A percentile compares a stretch with the other conserved stretches of the same genome.
phyloP scores from a whole-genome alignment of 2,888 invertebrate genomes.

The Leptinotarsa rubiginosa region DNA sequence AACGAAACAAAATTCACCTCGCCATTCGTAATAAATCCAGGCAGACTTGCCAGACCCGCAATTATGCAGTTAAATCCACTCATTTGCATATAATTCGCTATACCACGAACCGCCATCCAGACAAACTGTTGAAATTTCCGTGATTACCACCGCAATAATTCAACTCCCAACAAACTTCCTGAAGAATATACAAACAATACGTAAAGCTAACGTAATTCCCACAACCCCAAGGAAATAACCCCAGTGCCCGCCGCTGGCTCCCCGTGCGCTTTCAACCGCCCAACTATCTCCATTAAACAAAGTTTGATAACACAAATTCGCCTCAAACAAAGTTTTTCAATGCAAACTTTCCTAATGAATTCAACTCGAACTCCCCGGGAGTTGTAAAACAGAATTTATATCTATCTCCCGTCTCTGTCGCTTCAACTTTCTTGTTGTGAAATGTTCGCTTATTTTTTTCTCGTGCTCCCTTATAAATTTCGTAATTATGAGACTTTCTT shows the following conservation, averaged over 20 bases:
- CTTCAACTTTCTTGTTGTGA: constrained; percentile 34
- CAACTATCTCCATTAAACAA: constrained; percentile 55
- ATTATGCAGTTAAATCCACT: constrained; percentile 4
- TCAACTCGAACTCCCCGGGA: constrained; percentile 44
- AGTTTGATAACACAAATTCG: constrained; percentile 49
- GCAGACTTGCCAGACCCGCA: neutral
- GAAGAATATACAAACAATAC: constrained; percentile 18
- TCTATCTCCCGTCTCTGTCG: constrained; percentile 19
- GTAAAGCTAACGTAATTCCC: constrained; percentile 5
- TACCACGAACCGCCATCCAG: neutral
- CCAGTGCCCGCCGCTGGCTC: constrained; percentile 35
- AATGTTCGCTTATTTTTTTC: constrained; percentile 29
- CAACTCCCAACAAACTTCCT: constrained; percentile 4
- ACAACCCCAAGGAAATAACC: constrained; percentile 30
- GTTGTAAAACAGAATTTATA: constrained; percentile 47
- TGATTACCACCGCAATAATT: constrained; percentile 7
- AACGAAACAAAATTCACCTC: neutral
- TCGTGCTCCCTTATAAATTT: constrained; percentile 7
- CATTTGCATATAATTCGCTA: constrained; percentile 10
- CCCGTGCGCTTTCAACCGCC: constrained; percentile 38
- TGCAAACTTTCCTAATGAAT: constrained; percentile 50
- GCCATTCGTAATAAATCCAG: neutral
- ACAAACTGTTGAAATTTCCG: constrained; percentile 14
- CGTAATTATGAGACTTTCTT: constrained; percentile 13
- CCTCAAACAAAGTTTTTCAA: constrained; percentile 47